phyloP scores from a whole-genome alignment of 2,888 invertebrate species.

The Ptilodon capucinus region DNA sequence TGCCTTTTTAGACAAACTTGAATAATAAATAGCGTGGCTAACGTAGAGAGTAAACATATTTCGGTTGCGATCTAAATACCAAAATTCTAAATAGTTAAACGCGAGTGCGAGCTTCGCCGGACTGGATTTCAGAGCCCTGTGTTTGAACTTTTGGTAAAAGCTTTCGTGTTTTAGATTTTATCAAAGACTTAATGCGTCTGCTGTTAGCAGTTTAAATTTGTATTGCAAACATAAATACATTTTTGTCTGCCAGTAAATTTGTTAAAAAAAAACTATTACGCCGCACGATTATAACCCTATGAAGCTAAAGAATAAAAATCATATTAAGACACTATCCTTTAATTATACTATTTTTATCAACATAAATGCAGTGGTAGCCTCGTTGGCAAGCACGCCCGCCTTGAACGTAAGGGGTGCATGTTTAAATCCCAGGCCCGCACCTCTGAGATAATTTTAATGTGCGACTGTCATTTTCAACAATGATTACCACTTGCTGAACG shows the following conservation, averaged over 20 bases:
- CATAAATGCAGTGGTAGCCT: too few species aligned
- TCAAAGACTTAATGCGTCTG: neutral
- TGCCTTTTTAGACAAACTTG: slow-evolving; percentile 4
- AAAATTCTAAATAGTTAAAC: neutral
- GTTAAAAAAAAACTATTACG: neutral
- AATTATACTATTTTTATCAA: too few species aligned
- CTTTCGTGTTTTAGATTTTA: neutral
- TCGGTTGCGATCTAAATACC: neutral
- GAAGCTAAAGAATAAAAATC: too few species aligned
- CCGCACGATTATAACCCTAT: too few species aligned
- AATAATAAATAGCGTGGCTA: slow-evolving; percentile 11
- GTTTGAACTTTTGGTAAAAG: neutral
- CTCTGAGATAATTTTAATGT: too few species aligned
- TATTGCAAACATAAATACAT: neutral
- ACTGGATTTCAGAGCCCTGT: neutral
- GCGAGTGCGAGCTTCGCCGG: neutral
- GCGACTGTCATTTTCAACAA: too few species aligned
- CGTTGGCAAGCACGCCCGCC: too few species aligned
- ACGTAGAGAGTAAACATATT: slow-evolving; percentile 4
- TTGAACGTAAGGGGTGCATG: too few species aligned
- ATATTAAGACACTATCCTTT: too few species aligned
- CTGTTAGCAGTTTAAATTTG: neutral
- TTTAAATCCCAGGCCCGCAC: too few species aligned
- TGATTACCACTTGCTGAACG: too few species aligned
- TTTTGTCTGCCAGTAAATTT: neutral